Percentiles rank a stretch among this genome's conserved stretches.
phyloP scores from a whole-genome alignment of 2,888 invertebrate species.

The Morinoia aosen region DNA sequence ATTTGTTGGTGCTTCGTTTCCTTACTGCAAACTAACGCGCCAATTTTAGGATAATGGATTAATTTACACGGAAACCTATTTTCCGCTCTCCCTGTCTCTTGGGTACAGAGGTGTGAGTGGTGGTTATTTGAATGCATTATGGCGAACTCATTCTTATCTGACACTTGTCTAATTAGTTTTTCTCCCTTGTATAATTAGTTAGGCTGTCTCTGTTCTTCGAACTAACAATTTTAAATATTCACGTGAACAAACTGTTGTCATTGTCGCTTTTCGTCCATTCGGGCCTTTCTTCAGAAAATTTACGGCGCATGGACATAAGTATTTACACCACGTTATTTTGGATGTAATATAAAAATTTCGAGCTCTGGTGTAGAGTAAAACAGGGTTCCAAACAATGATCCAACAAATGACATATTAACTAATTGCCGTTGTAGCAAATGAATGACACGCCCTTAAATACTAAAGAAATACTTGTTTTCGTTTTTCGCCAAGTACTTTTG shows the following conservation, averaged over 20 bases:
- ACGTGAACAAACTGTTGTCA: background rate
- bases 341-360: too few species aligned
- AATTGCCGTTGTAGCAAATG: too few species aligned
- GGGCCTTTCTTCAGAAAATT: background rate
- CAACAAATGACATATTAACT: too few species aligned
- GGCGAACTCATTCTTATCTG: background rate
- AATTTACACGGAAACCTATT: background rate
- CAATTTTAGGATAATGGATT: background rate
- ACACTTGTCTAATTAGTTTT: background rate
- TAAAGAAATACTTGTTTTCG: too few species aligned
- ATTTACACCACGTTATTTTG: too few species aligned
- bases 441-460: too few species aligned
- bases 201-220: background rate
- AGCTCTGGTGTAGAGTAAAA: too few species aligned
- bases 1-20: background rate
- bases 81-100: background rate
- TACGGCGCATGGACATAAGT: background rate
- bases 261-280: background rate
- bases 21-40: background rate
- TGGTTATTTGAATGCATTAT: background rate
- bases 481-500: too few species aligned
- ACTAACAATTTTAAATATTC: background rate
- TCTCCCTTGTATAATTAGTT: background rate
- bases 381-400: too few species aligned
- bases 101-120: too few species aligned